phyloP scores from a whole-genome alignment of 1,140 invertebrate genomes.

The Drosophila oshimai region DNA sequence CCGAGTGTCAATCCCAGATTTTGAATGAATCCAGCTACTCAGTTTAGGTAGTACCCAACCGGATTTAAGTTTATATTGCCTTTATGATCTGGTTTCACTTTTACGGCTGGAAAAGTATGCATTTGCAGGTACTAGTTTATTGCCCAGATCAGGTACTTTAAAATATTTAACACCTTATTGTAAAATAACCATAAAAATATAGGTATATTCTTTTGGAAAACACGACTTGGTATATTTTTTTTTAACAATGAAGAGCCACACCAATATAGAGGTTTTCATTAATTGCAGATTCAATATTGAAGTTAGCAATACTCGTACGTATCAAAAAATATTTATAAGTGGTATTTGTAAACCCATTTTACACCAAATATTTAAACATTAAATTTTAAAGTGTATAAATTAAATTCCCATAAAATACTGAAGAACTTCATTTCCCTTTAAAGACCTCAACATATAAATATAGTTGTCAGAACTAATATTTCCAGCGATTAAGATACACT shows the following conservation, averaged over 20 bases:
- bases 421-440: background rate
- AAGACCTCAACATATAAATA: slow-evolving; percentile 5
- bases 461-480: slow-evolving; percentile 13
- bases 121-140: slow-evolving; percentile 18
- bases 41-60: slow-evolving; percentile 33
- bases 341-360: no score
- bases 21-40: slow-evolving; percentile 67
- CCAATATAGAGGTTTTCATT: background rate
- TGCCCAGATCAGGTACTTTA: background rate
- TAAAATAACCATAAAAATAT: background rate
- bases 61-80: slow-evolving; percentile 33
- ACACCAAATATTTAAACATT: no score
- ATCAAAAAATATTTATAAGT: no score
- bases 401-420: background rate
- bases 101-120: background rate
- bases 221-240: background rate
- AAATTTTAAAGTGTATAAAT: no score
- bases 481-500: slow-evolving; percentile 3
- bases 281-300: background rate
- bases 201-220: no score
- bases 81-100: slow-evolving; percentile 54
- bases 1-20: slow-evolving; percentile 49
- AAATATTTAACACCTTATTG: background rate
- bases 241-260: background rate
- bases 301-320: no score